phyloP scores from a whole-genome alignment of 2,797 vertebrate genomes.

The Macropodus opercularis region DNA sequence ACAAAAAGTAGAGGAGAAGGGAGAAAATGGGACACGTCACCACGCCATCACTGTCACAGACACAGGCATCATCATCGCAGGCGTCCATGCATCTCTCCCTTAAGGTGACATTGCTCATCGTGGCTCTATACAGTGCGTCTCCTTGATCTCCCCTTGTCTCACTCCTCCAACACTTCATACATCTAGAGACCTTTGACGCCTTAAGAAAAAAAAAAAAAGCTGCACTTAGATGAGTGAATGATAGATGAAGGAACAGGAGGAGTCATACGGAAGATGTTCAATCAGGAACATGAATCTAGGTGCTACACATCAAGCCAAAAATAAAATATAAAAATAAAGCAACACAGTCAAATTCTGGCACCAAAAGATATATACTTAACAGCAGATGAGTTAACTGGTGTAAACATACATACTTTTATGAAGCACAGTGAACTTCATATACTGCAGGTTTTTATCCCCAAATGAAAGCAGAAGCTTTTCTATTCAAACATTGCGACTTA shows the following conservation, averaged over 20 bases:
- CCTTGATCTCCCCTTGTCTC: conserved; percentile 58
- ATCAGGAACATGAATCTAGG: conserved; percentile 12
- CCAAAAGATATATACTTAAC: conserved; percentile 24
- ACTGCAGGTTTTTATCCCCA: conserved; percentile 45
- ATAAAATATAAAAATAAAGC: conserved; percentile 33
- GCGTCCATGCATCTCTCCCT: conserved; percentile 43
- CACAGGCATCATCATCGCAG: no score
- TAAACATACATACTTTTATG: conserved; percentile 3
- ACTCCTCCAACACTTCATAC: conserved; percentile 43
- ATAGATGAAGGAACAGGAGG: conserved; percentile 33
- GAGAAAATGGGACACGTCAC: conserved; percentile 64
- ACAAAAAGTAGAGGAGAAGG: conserved; percentile 61
- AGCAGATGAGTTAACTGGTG: conserved; percentile 10
- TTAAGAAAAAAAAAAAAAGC: conserved; percentile 62
- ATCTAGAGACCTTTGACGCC: conserved; percentile 67
- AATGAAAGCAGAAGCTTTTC: conserved; percentile 62
- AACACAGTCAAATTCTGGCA: conserved; percentile 6
- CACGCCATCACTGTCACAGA: conserved; percentile 44
- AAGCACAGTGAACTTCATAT: conserved; percentile 39
- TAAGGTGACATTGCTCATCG: conserved; percentile 61
- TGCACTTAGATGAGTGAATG: conserved; percentile 62
- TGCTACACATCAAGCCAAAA: background rate
- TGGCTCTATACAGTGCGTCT: conserved; percentile 34
- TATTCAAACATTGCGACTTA: conserved; percentile 65
- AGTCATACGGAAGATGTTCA: conserved; percentile 21